Conservation (phyloP, 2,888 invertebrate genomes). For the Drosophila paranaensis region DNA sequence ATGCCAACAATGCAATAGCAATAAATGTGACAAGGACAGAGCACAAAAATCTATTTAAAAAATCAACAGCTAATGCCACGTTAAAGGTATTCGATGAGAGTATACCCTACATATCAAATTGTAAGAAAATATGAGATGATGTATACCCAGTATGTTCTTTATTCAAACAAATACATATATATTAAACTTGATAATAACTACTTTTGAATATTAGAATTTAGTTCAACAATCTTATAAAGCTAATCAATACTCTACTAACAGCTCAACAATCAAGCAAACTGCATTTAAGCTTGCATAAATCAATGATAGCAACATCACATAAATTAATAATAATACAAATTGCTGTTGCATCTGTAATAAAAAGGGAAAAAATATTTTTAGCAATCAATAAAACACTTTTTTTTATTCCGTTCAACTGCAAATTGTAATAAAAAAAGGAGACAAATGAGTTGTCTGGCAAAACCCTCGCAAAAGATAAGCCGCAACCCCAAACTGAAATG, state of each 20-base stretch:
- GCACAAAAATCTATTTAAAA: slow-evolving; percentile 25
- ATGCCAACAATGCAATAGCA: slow-evolving; percentile 74
- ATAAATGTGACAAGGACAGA: slow-evolving; percentile 72
- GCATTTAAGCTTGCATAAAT: slow-evolving; percentile 22
- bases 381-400: slow-evolving; percentile 19
- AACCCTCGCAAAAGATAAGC: slow-evolving; percentile 4
- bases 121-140: too few relatives aligned
- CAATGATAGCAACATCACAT: slow-evolving; percentile 36
- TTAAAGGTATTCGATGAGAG: not conserved
- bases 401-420: not conserved
- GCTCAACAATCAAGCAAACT: slow-evolving; percentile 10
- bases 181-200: too few relatives aligned
- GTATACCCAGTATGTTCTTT: not conserved
- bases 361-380: not conserved
- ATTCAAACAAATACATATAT: not conserved
- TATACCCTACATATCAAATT: slow-evolving; percentile 19
- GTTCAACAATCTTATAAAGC: not conserved
- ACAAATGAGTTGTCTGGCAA: slow-evolving; percentile 13
- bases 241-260: not conserved
- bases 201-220: not conserved
- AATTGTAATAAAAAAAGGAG: slow-evolving; percentile 11
- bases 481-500: slow-evolving; percentile 6
- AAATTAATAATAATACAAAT: slow-evolving; percentile 35
- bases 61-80: slow-evolving; percentile 12
- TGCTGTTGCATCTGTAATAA: slow-evolving; percentile 6